These are phyloP conservation scores for Sitobion miscanthi DNA, from an alignment of 1,140 invertebrate genomes.

Conservation along the genomic window DNA sequence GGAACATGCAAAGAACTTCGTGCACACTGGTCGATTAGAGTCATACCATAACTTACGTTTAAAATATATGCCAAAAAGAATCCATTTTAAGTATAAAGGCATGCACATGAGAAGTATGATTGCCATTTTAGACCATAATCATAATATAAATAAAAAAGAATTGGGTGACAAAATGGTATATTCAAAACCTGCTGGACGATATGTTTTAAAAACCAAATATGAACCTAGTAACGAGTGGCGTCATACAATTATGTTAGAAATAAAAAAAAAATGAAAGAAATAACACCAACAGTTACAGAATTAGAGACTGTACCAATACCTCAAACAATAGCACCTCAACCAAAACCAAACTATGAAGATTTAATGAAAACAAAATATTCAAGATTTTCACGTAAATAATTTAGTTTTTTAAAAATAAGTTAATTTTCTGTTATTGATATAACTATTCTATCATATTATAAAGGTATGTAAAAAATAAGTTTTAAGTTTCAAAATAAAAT, in stretches of 20 bases:
- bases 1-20: constrained; percentile 39
- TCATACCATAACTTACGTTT: constrained; percentile 40
- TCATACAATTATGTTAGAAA: background rate
- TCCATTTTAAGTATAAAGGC: constrained; percentile 25
- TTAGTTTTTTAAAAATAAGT: background rate
- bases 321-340: no score
- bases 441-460: no score
- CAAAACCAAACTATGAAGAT: constrained; percentile 29
- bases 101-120: no score
- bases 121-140: no score
- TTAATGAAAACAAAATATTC: constrained; percentile 23
- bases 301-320: no score
- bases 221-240: background rate
- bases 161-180: constrained; percentile 28
- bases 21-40: constrained; percentile 34
- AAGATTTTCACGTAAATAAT: constrained; percentile 9
- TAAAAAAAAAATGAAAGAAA: constrained; percentile 28
- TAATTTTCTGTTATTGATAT: constrained; percentile 19
- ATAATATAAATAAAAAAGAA: no score
- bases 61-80: constrained; percentile 48
- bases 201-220: constrained; percentile 31
- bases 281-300: constrained; percentile 5
- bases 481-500: no score
- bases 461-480: no score
- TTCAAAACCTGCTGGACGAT: constrained; percentile 36